Conservation (phyloP, 1,140 invertebrate genomes). For the Pseudobourletiella spinata region DNA sequence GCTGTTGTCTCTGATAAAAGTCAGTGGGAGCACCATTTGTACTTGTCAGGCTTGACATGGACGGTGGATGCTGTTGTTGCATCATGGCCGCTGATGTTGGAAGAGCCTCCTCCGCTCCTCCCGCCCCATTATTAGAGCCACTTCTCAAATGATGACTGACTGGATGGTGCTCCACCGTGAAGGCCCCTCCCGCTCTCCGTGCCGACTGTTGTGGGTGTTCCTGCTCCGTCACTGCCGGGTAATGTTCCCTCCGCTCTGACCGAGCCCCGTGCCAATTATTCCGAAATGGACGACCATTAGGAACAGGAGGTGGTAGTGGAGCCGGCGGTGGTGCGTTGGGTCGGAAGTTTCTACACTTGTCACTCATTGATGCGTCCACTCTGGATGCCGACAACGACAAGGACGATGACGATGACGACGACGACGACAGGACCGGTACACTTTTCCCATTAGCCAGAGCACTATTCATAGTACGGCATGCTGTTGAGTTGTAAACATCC, state of each 20-base stretch:
- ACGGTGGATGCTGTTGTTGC: neutral
- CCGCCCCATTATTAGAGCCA: neutral
- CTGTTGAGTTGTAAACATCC: no score
- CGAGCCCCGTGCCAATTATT: slow-evolving; percentile 30
- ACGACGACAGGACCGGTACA: no score
- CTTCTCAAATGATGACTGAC: neutral
- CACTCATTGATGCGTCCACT: slow-evolving; percentile 11
- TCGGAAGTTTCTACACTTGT: slow-evolving; percentile 1
- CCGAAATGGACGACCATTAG: slow-evolving; percentile 35
- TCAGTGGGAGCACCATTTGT: slow-evolving; percentile 18
- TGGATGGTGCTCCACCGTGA: neutral
- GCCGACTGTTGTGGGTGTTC: slow-evolving; percentile 8
- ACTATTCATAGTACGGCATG: slow-evolving; percentile 21
- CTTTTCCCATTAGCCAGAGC: slow-evolving; percentile 22
- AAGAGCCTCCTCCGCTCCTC: neutral
- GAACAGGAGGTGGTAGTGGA: slow-evolving; percentile 19
- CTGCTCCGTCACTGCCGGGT: neutral
- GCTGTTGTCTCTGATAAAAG: slow-evolving; percentile 19
- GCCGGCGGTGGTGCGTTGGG: no score
- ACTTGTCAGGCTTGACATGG: slow-evolving; percentile 4
- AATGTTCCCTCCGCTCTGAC: no score
- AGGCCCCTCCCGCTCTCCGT: neutral
- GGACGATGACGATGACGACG: no score
- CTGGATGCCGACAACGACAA: no score
- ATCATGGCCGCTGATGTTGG: neutral